Base-by-base conservation (phyloP, 1,140 invertebrate species). In the Triops cancriformis region DNA sequence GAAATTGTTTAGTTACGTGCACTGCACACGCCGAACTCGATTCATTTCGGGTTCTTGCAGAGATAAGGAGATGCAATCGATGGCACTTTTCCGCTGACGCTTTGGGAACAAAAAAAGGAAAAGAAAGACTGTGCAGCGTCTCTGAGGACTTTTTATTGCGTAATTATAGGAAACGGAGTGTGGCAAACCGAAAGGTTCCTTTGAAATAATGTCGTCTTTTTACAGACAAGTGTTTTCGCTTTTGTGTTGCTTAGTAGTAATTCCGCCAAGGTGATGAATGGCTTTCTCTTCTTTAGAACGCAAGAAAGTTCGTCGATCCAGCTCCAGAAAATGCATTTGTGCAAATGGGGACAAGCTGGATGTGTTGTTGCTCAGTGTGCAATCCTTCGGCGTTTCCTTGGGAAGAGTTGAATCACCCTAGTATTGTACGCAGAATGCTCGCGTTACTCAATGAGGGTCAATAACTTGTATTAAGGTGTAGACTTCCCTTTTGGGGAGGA, bases 271-370 rank as follows among this genome's bases (percentile, higher is more conserved):
- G 31, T 37, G 31, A 37, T 37, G 31, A 37, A 37, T 37, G 31
- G 31, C 31, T 37, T 37, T 37, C 31, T 37, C 31, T 37, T 37
- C 31, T 64, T 7, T 64, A 64, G 51, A 23, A 64, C 51, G 2
- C 51, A 23, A 64, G 51, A 64, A 64, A 64, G 51, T 64, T 64
- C 51, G 51, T 64, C 51, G 51, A 64, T 64, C 51, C 51, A 64
- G 23, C 51, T 64, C 51, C 51, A 23, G 51, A 23, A 64, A 64
- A n/a, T 64, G n/a, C 51, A 64, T 14, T 64, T 64, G 51, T 64
- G 51, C 51, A 23, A 64, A 64, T 64, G 51, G 14, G 51, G 51
- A 14, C 51, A 64, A 2, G 51, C n/a, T n/a, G 51, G 9, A 6
- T 64, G 3, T 23, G 14, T n/a, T 64, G 11, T 45, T 45, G 11